Conservation (phyloP, 53 echinoderm and acorn worm genomes). For the Crossaster papposus region DNA sequence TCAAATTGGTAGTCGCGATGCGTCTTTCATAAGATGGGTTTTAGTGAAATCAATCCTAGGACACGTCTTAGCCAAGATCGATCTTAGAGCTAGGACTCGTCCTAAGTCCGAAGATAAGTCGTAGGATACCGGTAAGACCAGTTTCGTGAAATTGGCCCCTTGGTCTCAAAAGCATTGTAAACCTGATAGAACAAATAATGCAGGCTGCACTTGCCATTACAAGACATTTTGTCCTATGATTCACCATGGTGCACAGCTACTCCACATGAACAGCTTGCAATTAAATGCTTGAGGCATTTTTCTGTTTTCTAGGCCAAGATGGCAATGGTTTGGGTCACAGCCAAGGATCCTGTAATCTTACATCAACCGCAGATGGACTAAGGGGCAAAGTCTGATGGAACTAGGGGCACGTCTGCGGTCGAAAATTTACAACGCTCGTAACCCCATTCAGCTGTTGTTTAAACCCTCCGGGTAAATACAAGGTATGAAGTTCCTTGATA, state of each 20-base stretch:
- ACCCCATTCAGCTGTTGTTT: conserved; percentile 4
- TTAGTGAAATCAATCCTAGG: too few species aligned
- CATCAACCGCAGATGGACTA: conserved; percentile 1
- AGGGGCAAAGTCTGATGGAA: too few species aligned
- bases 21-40: too few species aligned
- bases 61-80: too few species aligned
- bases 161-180: too few species aligned
- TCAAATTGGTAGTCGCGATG: too few species aligned
- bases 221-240: not conserved
- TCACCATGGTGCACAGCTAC: not conserved
- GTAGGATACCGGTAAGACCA: too few species aligned
- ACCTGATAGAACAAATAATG: not conserved
- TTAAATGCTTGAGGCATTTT: not conserved
- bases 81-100: too few species aligned
- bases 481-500: not conserved
- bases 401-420: conserved; percentile 21
- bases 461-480: not conserved
- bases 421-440: not conserved
- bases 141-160: too few species aligned
- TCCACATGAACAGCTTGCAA: conserved; percentile 9
- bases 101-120: too few species aligned
- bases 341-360: not conserved
- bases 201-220: not conserved
- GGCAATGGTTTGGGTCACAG: not conserved
- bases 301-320: not conserved